Conservation (phyloP, 2,888 invertebrate genomes). For the Lepidocyrtoides sp. region DNA sequence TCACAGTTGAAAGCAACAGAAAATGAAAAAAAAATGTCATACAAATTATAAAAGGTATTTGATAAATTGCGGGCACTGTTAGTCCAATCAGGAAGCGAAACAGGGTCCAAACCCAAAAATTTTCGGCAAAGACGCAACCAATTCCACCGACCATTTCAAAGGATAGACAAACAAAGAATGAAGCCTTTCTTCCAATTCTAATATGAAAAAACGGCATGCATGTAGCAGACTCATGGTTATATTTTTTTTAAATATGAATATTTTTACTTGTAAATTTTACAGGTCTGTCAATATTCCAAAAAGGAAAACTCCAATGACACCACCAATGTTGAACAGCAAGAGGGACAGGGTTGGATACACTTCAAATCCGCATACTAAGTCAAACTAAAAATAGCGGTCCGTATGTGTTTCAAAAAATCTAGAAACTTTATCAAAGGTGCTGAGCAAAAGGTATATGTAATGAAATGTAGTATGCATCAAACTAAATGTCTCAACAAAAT, state of each 20-base stretch:
- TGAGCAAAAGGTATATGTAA: too few relatives aligned
- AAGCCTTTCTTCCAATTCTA: slow-evolving; percentile 93
- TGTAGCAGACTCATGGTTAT: too few relatives aligned
- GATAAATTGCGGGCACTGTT: slow-evolving; percentile 96
- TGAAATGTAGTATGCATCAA: too few relatives aligned
- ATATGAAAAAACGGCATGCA: neutral
- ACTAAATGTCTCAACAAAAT: neutral
- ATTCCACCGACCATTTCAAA: slow-evolving; percentile 94
- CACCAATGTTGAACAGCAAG: slow-evolving; percentile 95
- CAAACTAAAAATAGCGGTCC: slow-evolving; percentile 91
- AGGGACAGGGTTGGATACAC: slow-evolving; percentile 96
- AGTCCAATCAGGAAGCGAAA: slow-evolving; percentile 95
- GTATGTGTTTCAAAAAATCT: neutral
- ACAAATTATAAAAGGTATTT: slow-evolving; percentile 98
- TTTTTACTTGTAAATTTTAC: slow-evolving; percentile 86
- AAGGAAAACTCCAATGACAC: slow-evolving; percentile 95
- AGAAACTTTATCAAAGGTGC: too few relatives aligned
- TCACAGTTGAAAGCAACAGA: slow-evolving; percentile 23
- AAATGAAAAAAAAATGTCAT: neutral
- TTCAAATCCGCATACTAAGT: slow-evolving; percentile 95
- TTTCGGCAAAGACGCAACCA: slow-evolving; percentile 92
- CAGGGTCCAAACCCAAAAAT: slow-evolving; percentile 94
- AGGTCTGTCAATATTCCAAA: slow-evolving; percentile 95
- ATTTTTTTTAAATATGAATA: neutral
- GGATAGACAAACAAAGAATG: slow-evolving; percentile 94